Conservation (phyloP, 2,113 vertebrate species). For the Chelonoidis abingdonii region DNA sequence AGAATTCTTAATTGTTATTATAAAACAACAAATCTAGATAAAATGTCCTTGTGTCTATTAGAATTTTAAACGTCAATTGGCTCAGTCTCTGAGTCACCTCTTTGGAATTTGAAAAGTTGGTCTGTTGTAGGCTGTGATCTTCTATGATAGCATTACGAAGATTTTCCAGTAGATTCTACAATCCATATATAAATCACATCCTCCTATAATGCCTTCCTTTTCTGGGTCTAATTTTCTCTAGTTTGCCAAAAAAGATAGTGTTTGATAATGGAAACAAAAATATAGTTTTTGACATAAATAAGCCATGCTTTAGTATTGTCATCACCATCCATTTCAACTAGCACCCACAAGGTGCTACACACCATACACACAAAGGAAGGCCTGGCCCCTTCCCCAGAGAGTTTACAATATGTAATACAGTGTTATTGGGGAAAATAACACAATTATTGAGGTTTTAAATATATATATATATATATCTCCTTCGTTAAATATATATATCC, state of each 20-base stretch:
- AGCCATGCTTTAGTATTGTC: not conserved
- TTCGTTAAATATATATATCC: not conserved
- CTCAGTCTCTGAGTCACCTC: not conserved
- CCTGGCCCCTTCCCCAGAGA: not conserved
- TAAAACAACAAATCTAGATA: not conserved
- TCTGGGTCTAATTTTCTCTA: not conserved
- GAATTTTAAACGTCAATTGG: not conserved
- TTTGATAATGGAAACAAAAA: not conserved
- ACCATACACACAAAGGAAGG: not conserved
- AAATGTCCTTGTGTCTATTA: not conserved
- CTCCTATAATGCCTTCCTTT: not conserved
- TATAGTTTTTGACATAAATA: not conserved
- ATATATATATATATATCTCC: not conserved
- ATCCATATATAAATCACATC: not conserved
- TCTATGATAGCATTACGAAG: not conserved
- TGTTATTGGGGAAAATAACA: not conserved
- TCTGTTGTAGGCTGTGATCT: not conserved
- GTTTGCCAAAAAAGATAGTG: not conserved
- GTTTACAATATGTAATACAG: not conserved
- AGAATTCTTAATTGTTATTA: not conserved
- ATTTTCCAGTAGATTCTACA: not conserved
- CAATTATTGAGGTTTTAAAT: not conserved
- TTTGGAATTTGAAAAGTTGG: not conserved
- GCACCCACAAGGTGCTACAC: not conserved
- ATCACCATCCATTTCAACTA: not conserved